Evolutionary conservation across 1,140 invertebrate species (phyloP).

Genomic region (Pogonus chalceus): DNA sequence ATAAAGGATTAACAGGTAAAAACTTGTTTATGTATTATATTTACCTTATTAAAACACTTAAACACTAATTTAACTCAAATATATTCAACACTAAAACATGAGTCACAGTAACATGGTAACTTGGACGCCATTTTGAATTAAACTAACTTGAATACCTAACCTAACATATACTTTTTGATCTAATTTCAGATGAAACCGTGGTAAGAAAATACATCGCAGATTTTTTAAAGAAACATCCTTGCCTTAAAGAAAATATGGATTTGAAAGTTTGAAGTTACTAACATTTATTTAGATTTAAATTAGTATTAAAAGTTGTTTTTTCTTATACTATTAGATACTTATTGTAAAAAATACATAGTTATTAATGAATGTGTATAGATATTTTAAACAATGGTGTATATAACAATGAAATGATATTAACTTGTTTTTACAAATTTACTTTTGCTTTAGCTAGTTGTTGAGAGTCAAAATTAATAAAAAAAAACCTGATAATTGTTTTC

Average conservation of each 20-base stretch:
- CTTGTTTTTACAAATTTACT: too few relatives aligned
- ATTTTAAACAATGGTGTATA: too few relatives aligned
- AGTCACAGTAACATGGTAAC: neutral
- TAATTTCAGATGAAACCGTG: constrained; percentile 35
- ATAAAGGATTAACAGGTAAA: constrained; percentile 45
- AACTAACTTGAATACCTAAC: constrained; percentile 3
- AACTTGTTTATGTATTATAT: constrained; percentile 20
- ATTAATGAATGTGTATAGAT: too few relatives aligned
- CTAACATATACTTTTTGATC: constrained; percentile 12
- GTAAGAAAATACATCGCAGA: constrained; percentile 35
- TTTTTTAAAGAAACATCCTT: constrained; percentile 24
- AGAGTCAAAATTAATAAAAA: too few relatives aligned
- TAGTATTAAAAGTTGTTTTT: too few relatives aligned
- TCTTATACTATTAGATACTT: too few relatives aligned
- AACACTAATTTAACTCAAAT: neutral
- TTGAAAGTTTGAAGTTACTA: neutral
- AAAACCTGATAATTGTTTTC: too few relatives aligned
- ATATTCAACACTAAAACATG: neutral
- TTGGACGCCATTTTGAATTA: constrained; percentile 38
- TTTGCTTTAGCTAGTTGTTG: too few relatives aligned
- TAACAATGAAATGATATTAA: too few relatives aligned
- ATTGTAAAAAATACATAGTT: too few relatives aligned
- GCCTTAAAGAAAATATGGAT: constrained; percentile 3
- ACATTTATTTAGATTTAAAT: too few relatives aligned
- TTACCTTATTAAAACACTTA: constrained; percentile 20